Evolutionary conservation across 2,113 vertebrate species (phyloP), one percentile per base, ranked within the genome.

Genomic region (Sceloporus undulatus): DNA sequence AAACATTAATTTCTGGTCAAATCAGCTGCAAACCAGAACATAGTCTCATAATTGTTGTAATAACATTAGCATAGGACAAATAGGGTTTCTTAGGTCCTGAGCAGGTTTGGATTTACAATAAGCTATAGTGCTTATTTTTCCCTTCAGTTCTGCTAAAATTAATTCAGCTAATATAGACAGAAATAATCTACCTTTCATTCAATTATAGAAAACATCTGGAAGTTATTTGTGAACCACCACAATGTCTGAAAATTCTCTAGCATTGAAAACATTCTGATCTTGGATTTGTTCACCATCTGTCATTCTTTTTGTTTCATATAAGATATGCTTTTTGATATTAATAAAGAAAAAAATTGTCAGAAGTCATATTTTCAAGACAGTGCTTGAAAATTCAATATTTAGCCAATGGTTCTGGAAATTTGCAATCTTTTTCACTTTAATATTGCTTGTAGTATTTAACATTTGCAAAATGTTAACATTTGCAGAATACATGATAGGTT

Each of bases 241-340:
- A 89, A 94, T 91, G 79, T 25, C 68, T 94, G 89, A 94, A 94
- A 94, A 93, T 92, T 94, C 94, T 94, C 66, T 81, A 89, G 87
- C 83, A 91, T 89, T 94, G 92, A 89, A 95, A 92, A 92, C 91
- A 92, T 93, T 87, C 52, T 48, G 79, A 74, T 62, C 86, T 90
- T 95, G 79, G 92, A 92, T 95, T 94, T 93, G 91, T 92, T 94
- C 86, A 73, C 92, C 88, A 92, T 91, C 89, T 94, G 92, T 93
- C 82, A 89, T 74, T 90, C 91, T 85, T 89, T 81, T 78, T 74
- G 93, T 91, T 83, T 91, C 85, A 89, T n/a, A 80, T 13, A 48
- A 90, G 40, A 65, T 91, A 89, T 86, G 78, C 88, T 92, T 94
- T 95, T 90, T 85, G 74, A 54, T 18, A 77, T 84, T 76, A 88